These are phyloP conservation scores for Zaprionus lachaisei DNA, from an alignment of 1,140 invertebrate genomes.

Conservation along the genomic window DNA sequence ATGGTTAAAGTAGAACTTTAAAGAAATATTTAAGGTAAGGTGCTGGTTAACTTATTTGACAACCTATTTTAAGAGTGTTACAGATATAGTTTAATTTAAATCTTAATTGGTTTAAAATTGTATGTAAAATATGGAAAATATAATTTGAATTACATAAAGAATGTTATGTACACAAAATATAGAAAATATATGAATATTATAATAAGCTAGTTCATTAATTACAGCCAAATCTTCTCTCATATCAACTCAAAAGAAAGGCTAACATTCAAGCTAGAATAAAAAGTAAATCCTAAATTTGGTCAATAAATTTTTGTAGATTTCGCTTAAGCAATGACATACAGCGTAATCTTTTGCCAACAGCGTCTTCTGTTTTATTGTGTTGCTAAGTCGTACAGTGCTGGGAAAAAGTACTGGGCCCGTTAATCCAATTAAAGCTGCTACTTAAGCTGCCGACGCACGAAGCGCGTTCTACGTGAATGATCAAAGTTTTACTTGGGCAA, in stretches of 20 bases:
- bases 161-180: too few species aligned
- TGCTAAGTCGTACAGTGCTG: constrained; percentile 9
- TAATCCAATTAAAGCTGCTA: constrained; percentile 59
- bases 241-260: not conserved
- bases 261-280: not conserved
- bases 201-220: too few species aligned
- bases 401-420: constrained; percentile 18
- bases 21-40: too few species aligned
- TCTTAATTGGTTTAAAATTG: too few species aligned
- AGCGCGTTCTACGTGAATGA: constrained; percentile 21
- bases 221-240: too few species aligned
- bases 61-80: too few species aligned
- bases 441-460: constrained; percentile 25
- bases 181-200: too few species aligned
- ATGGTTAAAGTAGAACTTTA: too few species aligned
- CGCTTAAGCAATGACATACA: not conserved
- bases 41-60: too few species aligned
- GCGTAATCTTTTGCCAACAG: not conserved
- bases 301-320: not conserved
- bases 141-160: too few species aligned
- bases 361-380: not conserved
- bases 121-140: too few species aligned
- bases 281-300: not conserved
- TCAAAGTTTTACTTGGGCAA: constrained; percentile 48
- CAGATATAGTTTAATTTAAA: too few species aligned